A percentile compares a stretch with the other conserved stretches of the same genome.
Conservation (phyloP, 2,888 invertebrate species). For the Emmelina monodactyla region DNA sequence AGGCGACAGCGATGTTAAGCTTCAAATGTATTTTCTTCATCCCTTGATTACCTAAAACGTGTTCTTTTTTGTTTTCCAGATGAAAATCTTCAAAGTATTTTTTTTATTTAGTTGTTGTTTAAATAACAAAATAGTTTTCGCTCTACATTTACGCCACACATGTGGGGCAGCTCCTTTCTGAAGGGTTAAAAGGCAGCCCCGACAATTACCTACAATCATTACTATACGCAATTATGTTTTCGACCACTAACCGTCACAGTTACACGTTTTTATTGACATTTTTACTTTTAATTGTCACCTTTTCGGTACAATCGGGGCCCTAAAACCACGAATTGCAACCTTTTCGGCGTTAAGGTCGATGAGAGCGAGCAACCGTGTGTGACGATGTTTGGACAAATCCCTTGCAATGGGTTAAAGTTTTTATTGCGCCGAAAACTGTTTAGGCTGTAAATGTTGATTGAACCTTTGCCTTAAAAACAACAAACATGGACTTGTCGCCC, state of each 20-base stretch:
- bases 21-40: too few species aligned
- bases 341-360: background rate
- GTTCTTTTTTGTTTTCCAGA: too few species aligned
- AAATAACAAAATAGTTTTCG: background rate
- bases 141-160: slow-evolving; percentile 18
- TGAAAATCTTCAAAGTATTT: too few species aligned
- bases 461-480: too few species aligned
- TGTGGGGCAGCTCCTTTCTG: slow-evolving; percentile 34
- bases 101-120: too few species aligned
- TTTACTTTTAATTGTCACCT: slow-evolving; percentile 58
- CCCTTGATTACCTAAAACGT: too few species aligned
- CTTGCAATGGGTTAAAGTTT: too few species aligned
- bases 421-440: too few species aligned
- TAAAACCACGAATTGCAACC: background rate
- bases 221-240: slow-evolving; percentile 57
- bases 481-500: too few species aligned
- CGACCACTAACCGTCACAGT: slow-evolving; percentile 46
- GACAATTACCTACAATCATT: slow-evolving; percentile 62
- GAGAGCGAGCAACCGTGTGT: slow-evolving; percentile 26
- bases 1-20: too few species aligned
- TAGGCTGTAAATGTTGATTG: too few species aligned
- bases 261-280: slow-evolving; percentile 53
- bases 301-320: slow-evolving; percentile 21
- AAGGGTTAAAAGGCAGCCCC: slow-evolving; percentile 52
- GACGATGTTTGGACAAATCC: too few species aligned